phyloP scores from a whole-genome alignment of 2,113 vertebrate genomes.

The rabbit (Oryctolagus cuniculus) region mOryCun1.1 NC_091440.1:36834001-36834500 shows the following conservation, averaged over 20 bases:
- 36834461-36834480: conserved; percentile 19
- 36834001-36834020: neutral
- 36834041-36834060: neutral
- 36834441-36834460: neutral
- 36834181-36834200: neutral
- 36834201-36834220: neutral
- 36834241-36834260: neutral
- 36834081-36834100: neutral
- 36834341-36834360: neutral
- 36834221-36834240: neutral
- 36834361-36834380: conserved; percentile 23
- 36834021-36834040: neutral
- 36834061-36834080: neutral
- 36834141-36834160: neutral
- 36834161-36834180: neutral
- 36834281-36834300: neutral
- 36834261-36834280: neutral
- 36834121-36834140: neutral
- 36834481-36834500: neutral
- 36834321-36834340: neutral
- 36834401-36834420: neutral
- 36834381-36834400: neutral
- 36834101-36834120: neutral
- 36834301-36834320: neutral
- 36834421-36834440: conserved; percentile 1